Percentiles rank a stretch among this genome's conserved stretches.
phyloP scores from a whole-genome alignment of 1,140 invertebrate genomes.

The Palaemon carinicauda region DNA sequence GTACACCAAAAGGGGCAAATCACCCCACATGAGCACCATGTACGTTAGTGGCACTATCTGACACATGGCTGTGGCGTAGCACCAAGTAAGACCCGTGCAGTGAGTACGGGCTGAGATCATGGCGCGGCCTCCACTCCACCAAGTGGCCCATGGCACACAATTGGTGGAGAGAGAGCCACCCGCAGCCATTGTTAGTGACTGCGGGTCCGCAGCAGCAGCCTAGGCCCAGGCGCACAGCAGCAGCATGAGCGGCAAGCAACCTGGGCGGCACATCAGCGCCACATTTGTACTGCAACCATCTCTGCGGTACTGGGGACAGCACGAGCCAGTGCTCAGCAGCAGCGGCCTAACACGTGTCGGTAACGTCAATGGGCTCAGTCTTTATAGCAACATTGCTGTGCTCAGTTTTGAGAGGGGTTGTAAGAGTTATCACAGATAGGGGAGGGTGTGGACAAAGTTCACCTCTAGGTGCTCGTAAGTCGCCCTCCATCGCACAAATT shows the following conservation, averaged over 20 bases:
- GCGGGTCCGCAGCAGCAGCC: slow-evolving; percentile 50
- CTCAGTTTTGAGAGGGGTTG: slow-evolving; percentile 47
- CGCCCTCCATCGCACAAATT: slow-evolving; percentile 34
- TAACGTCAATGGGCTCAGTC: slow-evolving; percentile 49
- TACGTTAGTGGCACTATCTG: slow-evolving; percentile 48
- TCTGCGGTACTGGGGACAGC: slow-evolving; percentile 49
- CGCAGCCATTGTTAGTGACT: slow-evolving; percentile 35
- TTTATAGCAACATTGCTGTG: slow-evolving; percentile 34
- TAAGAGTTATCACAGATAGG: slow-evolving; percentile 52
- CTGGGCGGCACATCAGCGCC: slow-evolving; percentile 44
- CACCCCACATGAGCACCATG: slow-evolving; percentile 52
- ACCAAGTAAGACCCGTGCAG: slow-evolving; percentile 54
- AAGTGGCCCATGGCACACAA: slow-evolving; percentile 6
- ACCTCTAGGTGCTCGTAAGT: slow-evolving; percentile 12
- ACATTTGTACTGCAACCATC: slow-evolving; percentile 50
- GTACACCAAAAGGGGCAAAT: slow-evolving; percentile 32
- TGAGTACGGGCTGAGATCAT: slow-evolving; percentile 56
- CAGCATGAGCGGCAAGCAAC: slow-evolving; percentile 41
- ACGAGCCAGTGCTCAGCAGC: slow-evolving; percentile 38
- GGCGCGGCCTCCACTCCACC: slow-evolving; percentile 44
- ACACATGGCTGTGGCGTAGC: slow-evolving; percentile 56
- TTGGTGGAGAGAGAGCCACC: slow-evolving; percentile 35
- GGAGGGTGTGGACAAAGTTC: slow-evolving; percentile 27
- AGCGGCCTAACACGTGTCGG: slow-evolving; percentile 41
- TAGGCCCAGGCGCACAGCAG: slow-evolving; percentile 41